Base-by-base conservation (phyloP, 2,113 vertebrate genomes). In the Gymnobelideus leadbeateri region DNA sequence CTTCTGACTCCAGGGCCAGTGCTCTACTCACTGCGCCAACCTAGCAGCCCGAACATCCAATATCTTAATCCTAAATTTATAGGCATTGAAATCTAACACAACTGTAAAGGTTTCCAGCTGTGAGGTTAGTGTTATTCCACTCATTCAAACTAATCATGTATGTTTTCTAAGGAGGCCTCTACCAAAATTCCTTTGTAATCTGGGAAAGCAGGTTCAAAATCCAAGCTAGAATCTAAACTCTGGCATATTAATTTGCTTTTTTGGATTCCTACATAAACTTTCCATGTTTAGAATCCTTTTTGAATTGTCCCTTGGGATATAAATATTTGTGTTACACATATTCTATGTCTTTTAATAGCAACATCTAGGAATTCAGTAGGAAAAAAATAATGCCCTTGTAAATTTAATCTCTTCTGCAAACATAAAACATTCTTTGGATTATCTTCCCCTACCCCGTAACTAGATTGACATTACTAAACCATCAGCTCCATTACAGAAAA, bases 311-410 rank as follows among this genome's bases (percentile, higher is more conserved):
- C 93, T 94, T 94, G 96, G 97, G 97, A 98, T 95, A 97, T 89
- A 98, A 97, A 97, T 98, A 97, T 97, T 98, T 98, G 95, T 92
- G 97, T 97, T 98, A 97, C 91, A 97, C 96, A 97, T 96, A 98
- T 97, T 97, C 94, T 95, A 91, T 6, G 95, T 97, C 97, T 98
- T 98, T 97, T 98, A 98, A 98, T 97, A 98, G 96, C 51, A 98
- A 98, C 94, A 16, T 96, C 95, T 91, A 98, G 95, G 94, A 98
- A 98, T 97, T 97, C 96, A 89, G 95, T 95, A 96, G 95, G 97
- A 97, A 98, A 98, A 97, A 92, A 28, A 95, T 50, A 95, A 97
- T 95, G 92, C 92, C 90, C 94, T 98, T 97, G 96, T 97, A 98
- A 97, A 97, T 97, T 61, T 97, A 94, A 98, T 97, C 94, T 98